These are phyloP conservation scores for Steinernema hermaphroditum DNA, from an alignment of 2,888 invertebrate species.

Conservation along the genomic window DNA sequence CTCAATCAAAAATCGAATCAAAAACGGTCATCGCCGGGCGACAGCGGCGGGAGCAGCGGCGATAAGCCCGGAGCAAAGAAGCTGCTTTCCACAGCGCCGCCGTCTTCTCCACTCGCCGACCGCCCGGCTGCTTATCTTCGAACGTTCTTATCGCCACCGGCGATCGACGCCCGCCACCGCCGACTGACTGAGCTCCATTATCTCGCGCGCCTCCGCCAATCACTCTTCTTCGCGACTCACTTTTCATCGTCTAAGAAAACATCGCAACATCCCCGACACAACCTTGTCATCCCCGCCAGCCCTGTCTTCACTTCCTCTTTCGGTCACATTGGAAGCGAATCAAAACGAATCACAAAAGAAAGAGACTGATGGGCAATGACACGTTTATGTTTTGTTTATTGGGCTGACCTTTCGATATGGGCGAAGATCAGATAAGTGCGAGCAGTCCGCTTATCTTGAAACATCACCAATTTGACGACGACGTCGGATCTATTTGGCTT, in stretches of 20 bases:
- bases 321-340: not conserved
- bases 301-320: not conserved
- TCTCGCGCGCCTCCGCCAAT: constrained; percentile 19
- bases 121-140: not conserved
- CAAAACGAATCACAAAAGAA: not conserved
- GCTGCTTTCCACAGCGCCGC: not conserved
- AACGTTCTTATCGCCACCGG: constrained; percentile 22
- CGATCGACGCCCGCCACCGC: constrained; percentile 16
- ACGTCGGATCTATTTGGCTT: not conserved
- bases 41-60: not conserved
- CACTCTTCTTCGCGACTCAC: constrained; percentile 14
- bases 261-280: constrained; percentile 10
- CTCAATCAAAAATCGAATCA: constrained; percentile 23
- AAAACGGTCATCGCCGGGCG: constrained; percentile 23
- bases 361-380: not conserved
- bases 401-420: constrained; percentile 22
- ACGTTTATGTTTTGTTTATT: constrained; percentile 6
- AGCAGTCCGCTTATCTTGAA: constrained; percentile 19
- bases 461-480: constrained; percentile 11
- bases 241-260: constrained; percentile 22
- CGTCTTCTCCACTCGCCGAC: not conserved
- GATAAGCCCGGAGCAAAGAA: not conserved
- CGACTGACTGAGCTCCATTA: constrained; percentile 8
- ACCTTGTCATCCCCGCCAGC: not conserved
- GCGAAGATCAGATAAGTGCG: not conserved